Percentiles rank a stretch among this genome's conserved stretches.
These are phyloP conservation scores for Sciurus niger DNA, from an alignment of 2,113 vertebrate genomes.

Conservation along the genomic window DNA sequence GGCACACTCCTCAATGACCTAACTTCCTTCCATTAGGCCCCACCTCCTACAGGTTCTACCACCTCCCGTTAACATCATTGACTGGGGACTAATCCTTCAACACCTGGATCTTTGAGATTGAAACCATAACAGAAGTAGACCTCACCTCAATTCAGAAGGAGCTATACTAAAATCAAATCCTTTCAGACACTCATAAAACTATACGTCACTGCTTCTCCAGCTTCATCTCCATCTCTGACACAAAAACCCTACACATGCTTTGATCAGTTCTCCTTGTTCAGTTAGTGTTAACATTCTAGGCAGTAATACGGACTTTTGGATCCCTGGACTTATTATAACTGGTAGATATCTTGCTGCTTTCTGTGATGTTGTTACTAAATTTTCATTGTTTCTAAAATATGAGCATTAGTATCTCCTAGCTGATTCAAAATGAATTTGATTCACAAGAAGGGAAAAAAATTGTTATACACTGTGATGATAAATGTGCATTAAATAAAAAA, in stretches of 20 bases:
- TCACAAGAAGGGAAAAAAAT: slow-evolving; percentile 21
- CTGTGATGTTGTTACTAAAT: slow-evolving; percentile 92
- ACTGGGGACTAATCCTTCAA: too few species aligned
- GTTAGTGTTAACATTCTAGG: background rate
- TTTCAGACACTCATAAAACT: background rate
- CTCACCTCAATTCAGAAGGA: background rate
- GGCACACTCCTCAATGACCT: background rate
- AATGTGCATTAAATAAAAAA: background rate
- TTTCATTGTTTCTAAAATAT: slow-evolving; percentile 93
- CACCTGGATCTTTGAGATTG: background rate
- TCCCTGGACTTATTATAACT: background rate
- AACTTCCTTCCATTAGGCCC: background rate
- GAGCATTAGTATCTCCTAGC: slow-evolving; percentile 93
- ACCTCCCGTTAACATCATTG: background rate
- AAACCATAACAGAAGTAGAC: background rate
- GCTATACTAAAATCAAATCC: background rate
- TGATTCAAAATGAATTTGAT: slow-evolving; percentile 92
- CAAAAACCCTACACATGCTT: background rate
- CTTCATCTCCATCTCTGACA: background rate
- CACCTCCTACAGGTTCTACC: background rate
- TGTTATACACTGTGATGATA: background rate
- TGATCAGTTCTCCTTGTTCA: background rate
- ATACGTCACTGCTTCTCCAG: background rate
- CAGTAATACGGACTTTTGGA: background rate
- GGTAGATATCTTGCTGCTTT: slow-evolving; percentile 81